Conservation (phyloP, 2,113 vertebrate genomes). For the Pavo muticus region DNA sequence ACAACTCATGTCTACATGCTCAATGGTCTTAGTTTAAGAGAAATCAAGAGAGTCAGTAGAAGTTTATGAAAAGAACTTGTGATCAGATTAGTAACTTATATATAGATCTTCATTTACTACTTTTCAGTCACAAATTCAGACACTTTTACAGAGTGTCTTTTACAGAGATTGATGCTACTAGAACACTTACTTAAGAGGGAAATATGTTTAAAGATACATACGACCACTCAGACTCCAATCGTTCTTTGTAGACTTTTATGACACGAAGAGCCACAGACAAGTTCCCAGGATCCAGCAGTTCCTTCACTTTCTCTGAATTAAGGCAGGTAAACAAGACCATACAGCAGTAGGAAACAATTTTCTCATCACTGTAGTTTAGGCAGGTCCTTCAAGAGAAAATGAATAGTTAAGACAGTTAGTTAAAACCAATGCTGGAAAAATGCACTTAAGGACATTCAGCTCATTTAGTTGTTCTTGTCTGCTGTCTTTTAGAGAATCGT, state of each 20-base stretch:
- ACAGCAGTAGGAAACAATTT: slow-evolving; percentile 83
- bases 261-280: slow-evolving; percentile 81
- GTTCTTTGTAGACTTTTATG: slow-evolving; percentile 83
- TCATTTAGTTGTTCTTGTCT: rapidly evolving
- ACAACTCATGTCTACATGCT: neutral
- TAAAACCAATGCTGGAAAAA: neutral
- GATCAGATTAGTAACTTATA: neutral
- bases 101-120: neutral
- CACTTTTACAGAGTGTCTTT: neutral
- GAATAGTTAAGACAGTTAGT: neutral
- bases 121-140: neutral
- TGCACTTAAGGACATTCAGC: neutral
- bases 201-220: slow-evolving; percentile 72
- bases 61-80: neutral
- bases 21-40: neutral
- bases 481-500: neutral
- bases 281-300: slow-evolving; percentile 78
- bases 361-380: slow-evolving; percentile 84
- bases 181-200: neutral
- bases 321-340: slow-evolving; percentile 94
- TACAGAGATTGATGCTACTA: neutral
- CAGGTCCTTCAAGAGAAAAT: slow-evolving; percentile 76
- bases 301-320: slow-evolving; percentile 81
- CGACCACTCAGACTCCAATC: slow-evolving; percentile 91
- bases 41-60: neutral